Base-by-base conservation (phyloP, 2,113 vertebrate genomes). In the Rhabdornis inornatus region DNA sequence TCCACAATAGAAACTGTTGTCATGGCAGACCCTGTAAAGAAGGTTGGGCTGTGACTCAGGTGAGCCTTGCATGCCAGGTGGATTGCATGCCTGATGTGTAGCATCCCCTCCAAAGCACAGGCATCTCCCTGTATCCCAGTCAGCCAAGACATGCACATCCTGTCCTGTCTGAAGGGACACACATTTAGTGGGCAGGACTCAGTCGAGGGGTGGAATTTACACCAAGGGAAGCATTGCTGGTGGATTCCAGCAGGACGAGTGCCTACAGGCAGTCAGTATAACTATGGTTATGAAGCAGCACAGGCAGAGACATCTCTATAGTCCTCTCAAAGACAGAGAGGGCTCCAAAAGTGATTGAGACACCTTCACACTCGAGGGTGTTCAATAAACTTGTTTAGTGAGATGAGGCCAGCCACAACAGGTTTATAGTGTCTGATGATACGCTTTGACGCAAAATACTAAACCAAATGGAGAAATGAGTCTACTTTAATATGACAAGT, bases 391-490 rank as follows among this genome's bases (percentile, higher is more conserved):
- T 66, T 78, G 17, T 78, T 74, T n/a, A 52, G 39, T 44, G 80
- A 89, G 68, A 56, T 45, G 52, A 94, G 61, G 35, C 17, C 59
- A 72, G 31, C 27, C 45, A 86, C 63, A 80, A 64, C 4, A 69
- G 59, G 45, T 56, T 77, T 89, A 31, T n/a, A 42, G 15, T 8
- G 35, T 65, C 55, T 28, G 31, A 70, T 81, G 7, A 69, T 23
- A 7, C 15, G 60, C 18, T 87, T 66, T 59, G 39, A 66, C 2
- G 9, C 24, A 53, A 79, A 55, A 42, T 15, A 40, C 11, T 74
- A 76, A 94, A 89, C 37, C 42, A 70, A 80, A 83, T 31, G 39
- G 60, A 94, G 49, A 89, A 96, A 77, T 59, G 7, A 37, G 47
- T 55, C 47, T 81, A 27, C 33, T 78, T 23, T 52, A 50, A 30